A percentile compares a stretch with the other conserved stretches of the same genome.
Evolutionary conservation across 2,797 vertebrate genomes (phyloP).

Genomic region (Varecia variegata): DNA sequence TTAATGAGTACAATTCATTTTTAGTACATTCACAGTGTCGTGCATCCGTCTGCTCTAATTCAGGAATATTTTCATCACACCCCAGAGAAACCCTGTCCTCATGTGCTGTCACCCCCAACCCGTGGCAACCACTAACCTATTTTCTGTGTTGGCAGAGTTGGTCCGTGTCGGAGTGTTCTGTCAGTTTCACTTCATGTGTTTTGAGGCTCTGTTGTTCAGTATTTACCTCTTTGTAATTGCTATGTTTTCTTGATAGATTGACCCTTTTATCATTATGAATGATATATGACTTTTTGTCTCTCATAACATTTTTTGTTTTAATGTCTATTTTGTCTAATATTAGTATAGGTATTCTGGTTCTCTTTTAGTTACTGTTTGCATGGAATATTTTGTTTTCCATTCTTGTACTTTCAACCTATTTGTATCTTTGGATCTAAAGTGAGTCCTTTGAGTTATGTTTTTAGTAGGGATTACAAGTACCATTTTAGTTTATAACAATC

Average conservation of each 20-base stretch:
- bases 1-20: not conserved
- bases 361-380: not conserved
- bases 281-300: not conserved
- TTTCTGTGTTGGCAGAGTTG: not conserved
- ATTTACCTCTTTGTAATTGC: not conserved
- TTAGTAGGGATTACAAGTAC: no score
- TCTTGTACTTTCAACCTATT: not conserved
- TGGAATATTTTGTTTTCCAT: not conserved
- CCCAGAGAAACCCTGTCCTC: not conserved
- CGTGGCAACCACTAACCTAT: not conserved
- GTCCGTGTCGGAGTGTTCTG: accelerated
- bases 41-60: not conserved
- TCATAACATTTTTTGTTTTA: not conserved
- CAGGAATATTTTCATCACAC: not conserved
- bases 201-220: not conserved
- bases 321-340: not conserved
- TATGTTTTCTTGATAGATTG: not conserved
- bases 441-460: no score
- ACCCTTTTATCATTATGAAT: not conserved
- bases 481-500: not conserved
- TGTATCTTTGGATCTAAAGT: not conserved
- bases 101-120: accelerated
- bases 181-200: not conserved
- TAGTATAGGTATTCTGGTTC: not conserved
- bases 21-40: not conserved